Base-by-base conservation (phyloP, 2,888 invertebrate species). In the Acleris cristana region DNA sequence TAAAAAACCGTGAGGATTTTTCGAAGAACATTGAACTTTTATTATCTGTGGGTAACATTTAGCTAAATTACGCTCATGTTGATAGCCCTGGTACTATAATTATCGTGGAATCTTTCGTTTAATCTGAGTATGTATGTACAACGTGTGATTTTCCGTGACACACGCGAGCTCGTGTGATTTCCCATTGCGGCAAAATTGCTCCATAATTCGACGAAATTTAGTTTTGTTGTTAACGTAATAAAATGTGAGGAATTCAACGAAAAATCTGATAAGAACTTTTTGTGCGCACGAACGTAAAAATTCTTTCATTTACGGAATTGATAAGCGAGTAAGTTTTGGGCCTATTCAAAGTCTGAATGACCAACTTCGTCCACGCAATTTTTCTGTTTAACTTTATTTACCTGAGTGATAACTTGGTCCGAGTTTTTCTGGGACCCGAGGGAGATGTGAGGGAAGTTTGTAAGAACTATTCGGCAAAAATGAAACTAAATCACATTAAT, bases 401-500 rank as follows among this genome's bases (percentile, higher is more conserved):
- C 85, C 83, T 86, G 80, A 81, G 83, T 84, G 82, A 85, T 84
- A 86, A 85, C 85, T 85, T 82, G 66, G 72, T 62, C 69, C 40
- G 70, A 83, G 82, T 85, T 86, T 82, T 75, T 73, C 74, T 75
- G 70, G 73, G 76, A 72, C 76, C 69, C 71, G 73, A 72, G 79
- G 75, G 73, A 73, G 72, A 73, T 73, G 71, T 72, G 67, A 69
- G 74, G 64, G 66, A 81, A 82, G 76, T 85, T 82, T 71, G 67
- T 70, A 61, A 70, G 70, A 80, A 79, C 79, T 82, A 81, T 83
- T 81, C 78, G 76, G 79, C 74, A 80, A 82, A 84, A 84, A 84
- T 81, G 77, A 79, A 84, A 83, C 82, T 80, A 79, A 84, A 85
- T 85, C 78, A 83, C 74, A 79, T 81, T 84, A 84, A 84, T 79